Evolutionary conservation across 2,888 invertebrate genomes (phyloP).

Genomic region (Ormyrus pomaceus): DNA sequence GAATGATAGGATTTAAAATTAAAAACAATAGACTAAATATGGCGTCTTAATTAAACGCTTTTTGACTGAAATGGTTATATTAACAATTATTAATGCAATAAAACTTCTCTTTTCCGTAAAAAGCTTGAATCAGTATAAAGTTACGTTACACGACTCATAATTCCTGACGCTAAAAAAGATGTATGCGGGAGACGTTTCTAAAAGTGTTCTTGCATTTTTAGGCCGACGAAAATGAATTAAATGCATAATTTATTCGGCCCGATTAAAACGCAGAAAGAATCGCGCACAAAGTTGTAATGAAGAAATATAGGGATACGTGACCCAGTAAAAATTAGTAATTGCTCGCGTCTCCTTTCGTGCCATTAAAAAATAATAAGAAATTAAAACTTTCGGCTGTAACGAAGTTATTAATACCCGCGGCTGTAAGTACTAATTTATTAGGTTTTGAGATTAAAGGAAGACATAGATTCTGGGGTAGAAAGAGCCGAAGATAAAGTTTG

Average conservation of each 20-base stretch:
- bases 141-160: background rate
- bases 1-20: constrained; percentile 21
- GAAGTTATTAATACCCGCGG: background rate
- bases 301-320: background rate
- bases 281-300: background rate
- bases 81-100: constrained; percentile 24
- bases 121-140: background rate
- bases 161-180: background rate
- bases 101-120: no score
- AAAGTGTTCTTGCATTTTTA: background rate
- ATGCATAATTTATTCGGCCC: background rate
- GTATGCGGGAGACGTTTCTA: background rate
- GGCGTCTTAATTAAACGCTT: constrained; percentile 21
- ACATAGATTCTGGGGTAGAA: background rate
- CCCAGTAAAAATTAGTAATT: background rate
- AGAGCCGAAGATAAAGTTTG: background rate
- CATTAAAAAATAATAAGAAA: background rate
- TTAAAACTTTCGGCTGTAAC: background rate
- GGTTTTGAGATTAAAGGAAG: background rate
- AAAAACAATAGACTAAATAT: constrained; percentile 17
- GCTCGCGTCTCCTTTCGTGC: background rate
- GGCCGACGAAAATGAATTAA: background rate
- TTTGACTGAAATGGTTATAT: background rate
- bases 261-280: background rate
- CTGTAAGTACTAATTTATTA: background rate